Percentiles rank a stretch among this genome's conserved stretches.
Evolutionary conservation across 2,888 invertebrate genomes (phyloP).

Genomic region (Mellilla xanthometata): DNA sequence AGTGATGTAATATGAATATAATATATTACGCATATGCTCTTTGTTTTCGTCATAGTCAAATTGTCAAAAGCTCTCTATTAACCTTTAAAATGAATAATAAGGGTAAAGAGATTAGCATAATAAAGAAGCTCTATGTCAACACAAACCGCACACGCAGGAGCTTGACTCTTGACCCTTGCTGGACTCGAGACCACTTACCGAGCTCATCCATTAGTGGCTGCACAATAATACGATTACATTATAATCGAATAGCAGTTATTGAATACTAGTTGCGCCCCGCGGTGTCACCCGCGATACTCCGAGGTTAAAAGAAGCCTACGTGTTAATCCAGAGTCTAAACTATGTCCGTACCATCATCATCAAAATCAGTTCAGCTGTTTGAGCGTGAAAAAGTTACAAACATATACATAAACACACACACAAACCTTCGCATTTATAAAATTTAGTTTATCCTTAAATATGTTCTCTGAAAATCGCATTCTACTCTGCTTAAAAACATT

Average conservation of each 20-base stretch:
- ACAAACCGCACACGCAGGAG: constrained; percentile 33
- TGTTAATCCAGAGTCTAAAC: no score
- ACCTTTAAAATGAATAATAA: constrained; percentile 31
- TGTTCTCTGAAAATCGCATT: no score
- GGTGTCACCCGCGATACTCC: no score
- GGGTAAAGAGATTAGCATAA: constrained; percentile 29
- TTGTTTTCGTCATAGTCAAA: background rate
- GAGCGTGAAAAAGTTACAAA: no score
- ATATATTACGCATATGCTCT: background rate
- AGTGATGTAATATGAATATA: no score
- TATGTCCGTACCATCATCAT: no score
- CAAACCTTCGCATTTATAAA: no score
- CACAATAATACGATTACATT: constrained; percentile 20
- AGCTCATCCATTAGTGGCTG: constrained; percentile 28
- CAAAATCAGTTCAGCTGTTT: no score
- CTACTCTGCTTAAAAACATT: no score
- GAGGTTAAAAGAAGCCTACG: no score
- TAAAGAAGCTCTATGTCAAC: constrained; percentile 47
- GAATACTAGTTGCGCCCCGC: constrained; percentile 21
- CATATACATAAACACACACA: no score
- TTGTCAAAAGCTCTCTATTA: constrained; percentile 13
- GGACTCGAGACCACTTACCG: constrained; percentile 49
- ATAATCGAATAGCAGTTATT: constrained; percentile 22
- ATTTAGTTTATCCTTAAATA: no score
- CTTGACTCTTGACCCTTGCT: constrained; percentile 37